Evolutionary conservation across 1,140 invertebrate species (phyloP).

Genomic region (Drosophila lini): DNA sequence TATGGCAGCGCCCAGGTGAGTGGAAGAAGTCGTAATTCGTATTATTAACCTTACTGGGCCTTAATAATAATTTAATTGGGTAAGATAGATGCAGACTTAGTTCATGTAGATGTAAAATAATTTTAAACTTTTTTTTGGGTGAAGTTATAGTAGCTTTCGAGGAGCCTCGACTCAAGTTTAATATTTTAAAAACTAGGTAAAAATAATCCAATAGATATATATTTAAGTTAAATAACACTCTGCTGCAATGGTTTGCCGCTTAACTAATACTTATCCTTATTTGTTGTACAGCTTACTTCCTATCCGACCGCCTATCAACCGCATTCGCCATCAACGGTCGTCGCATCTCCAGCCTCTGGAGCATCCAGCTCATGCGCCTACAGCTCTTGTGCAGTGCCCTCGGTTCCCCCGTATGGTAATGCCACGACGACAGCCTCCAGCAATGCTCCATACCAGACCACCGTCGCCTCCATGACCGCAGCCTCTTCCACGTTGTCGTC

Average conservation of each 20-base stretch:
- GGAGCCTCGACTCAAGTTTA: no score
- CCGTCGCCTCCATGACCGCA: constrained; percentile 55
- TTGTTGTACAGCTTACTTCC: constrained; percentile 45
- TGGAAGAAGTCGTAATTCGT: not conserved
- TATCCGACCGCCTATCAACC: constrained; percentile 55
- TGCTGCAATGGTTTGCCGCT: not conserved
- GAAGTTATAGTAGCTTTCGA: not conserved
- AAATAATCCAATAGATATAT: not conserved
- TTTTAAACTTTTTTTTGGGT: not conserved
- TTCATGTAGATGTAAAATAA: not conserved
- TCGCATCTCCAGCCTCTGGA: constrained; percentile 14
- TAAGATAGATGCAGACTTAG: not conserved
- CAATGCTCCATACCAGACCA: constrained; percentile 76
- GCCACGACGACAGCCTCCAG: constrained; percentile 78
- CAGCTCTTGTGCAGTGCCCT: constrained; percentile 79
- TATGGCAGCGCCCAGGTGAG: constrained; percentile 67
- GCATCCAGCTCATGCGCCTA: constrained; percentile 41
- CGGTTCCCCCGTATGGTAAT: constrained; percentile 72
- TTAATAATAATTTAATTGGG: not conserved
- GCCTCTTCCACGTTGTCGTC: constrained; percentile 38
- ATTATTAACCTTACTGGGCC: not conserved
- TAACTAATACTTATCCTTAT: not conserved
- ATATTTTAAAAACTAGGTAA: not conserved
- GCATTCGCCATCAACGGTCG: constrained; percentile 33
- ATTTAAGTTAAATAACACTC: not conserved